phyloP scores from a whole-genome alignment of 2,797 vertebrate species.

The Pogonophryne albipinna region DNA sequence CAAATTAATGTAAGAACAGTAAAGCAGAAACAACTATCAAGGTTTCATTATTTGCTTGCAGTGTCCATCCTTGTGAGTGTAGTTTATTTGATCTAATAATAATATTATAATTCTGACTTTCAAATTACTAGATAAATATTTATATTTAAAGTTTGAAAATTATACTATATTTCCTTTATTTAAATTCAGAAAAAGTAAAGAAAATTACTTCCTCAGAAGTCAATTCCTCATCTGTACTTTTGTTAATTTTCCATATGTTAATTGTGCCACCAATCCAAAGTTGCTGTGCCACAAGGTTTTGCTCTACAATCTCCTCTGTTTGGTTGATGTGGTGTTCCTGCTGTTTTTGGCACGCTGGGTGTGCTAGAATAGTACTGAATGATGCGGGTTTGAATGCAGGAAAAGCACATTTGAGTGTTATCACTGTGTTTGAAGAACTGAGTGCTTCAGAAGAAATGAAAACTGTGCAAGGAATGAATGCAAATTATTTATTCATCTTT shows the following conservation, averaged over 20 bases:
- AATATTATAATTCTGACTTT: slow-evolving; percentile 1
- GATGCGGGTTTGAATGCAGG: slow-evolving; percentile 45
- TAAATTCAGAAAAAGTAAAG: slow-evolving; percentile 6
- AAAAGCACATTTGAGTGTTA: slow-evolving; percentile 48
- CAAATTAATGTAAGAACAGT: slow-evolving; percentile 19
- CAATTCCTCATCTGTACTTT: slow-evolving; percentile 15
- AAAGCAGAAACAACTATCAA: slow-evolving; percentile 7
- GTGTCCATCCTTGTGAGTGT: neutral
- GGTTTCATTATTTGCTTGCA: neutral
- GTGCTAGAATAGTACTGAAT: slow-evolving; percentile 55
- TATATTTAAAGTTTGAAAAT: slow-evolving; percentile 13
- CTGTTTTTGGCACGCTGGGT: slow-evolving; percentile 64
- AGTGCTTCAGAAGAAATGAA: slow-evolving; percentile 50
- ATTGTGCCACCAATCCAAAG: slow-evolving; percentile 50
- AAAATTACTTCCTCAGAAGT: neutral
- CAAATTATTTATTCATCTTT: slow-evolving; percentile 45
- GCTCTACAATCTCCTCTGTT: slow-evolving; percentile 37
- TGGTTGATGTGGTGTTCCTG: slow-evolving; percentile 38
- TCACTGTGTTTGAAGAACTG: slow-evolving; percentile 42
- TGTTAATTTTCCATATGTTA: slow-evolving; percentile 16
- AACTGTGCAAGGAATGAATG: slow-evolving; percentile 62
- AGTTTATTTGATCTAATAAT: slow-evolving; percentile 24
- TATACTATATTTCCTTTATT: slow-evolving; percentile 17
- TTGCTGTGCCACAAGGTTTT: slow-evolving; percentile 57
- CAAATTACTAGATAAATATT: slow-evolving; percentile 11